phyloP scores from a whole-genome alignment of 1,140 invertebrate species.

The Orussus abietinus region DNA sequence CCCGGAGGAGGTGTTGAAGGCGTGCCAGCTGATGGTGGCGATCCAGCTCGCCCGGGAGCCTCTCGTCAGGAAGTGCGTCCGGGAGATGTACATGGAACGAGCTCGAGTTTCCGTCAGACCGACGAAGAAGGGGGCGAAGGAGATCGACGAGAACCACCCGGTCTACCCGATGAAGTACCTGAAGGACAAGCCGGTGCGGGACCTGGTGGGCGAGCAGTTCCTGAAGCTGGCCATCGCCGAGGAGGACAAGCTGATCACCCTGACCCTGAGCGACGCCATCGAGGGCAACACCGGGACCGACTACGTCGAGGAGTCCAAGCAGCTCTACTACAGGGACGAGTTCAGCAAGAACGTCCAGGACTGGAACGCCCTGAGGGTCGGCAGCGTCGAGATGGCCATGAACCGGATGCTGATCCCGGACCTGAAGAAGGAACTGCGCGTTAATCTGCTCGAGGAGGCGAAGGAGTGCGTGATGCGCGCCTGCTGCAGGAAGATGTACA shows the following conservation, averaged over 20 bases:
- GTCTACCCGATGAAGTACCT: constrained; percentile 90
- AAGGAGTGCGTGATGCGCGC: constrained; percentile 85
- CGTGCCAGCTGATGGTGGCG: constrained; percentile 90
- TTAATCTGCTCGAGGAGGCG: constrained; percentile 78
- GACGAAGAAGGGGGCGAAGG: constrained; percentile 88
- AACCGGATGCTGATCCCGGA: constrained; percentile 86
- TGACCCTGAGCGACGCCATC: constrained; percentile 71
- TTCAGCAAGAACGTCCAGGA: constrained; percentile 94
- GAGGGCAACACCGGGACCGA: constrained; percentile 69
- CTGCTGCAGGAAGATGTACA: constrained; percentile 80
- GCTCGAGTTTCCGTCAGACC: constrained; percentile 80
- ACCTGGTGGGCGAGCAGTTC: constrained; percentile 87
- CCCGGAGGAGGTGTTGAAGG: constrained; percentile 78
- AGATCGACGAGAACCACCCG: constrained; percentile 90
- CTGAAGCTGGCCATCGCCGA: constrained; percentile 80
- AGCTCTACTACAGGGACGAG: constrained; percentile 90
- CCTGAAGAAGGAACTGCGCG: constrained; percentile 81
- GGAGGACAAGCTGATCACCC: constrained; percentile 78
- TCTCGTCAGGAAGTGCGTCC: constrained; percentile 75
- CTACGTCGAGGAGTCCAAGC: constrained; percentile 89
- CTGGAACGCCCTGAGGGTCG: constrained; percentile 88
- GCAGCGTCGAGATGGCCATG: constrained; percentile 85
- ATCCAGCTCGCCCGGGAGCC: constrained; percentile 91
- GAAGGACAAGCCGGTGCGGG: constrained; percentile 89
- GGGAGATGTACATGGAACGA: constrained; percentile 88